phyloP scores from a whole-genome alignment of 2,797 vertebrate genomes.

The Enteromius viviparus region DNA sequence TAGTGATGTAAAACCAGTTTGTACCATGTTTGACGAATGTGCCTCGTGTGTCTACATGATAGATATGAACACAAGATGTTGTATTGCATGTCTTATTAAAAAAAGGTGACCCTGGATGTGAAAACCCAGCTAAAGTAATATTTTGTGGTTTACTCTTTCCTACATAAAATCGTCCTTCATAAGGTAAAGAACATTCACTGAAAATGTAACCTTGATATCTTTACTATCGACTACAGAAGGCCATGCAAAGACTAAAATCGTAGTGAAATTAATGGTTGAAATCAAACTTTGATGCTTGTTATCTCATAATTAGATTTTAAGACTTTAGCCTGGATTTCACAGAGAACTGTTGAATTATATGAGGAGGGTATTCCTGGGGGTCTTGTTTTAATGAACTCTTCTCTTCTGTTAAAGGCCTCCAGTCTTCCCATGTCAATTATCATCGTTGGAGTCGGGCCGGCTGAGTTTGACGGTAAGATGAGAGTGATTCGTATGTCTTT shows the following conservation, averaged over 20 bases:
- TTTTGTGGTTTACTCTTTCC: not conserved
- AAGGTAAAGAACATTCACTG: not conserved
- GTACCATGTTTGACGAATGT: not conserved
- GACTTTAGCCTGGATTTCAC: conserved; percentile 27
- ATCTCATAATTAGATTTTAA: conserved; percentile 1
- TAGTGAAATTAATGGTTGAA: not conserved
- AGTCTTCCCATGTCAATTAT: conserved; percentile 98
- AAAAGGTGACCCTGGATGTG: not conserved
- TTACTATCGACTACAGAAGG: not conserved
- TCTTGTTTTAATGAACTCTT: conserved; percentile 40
- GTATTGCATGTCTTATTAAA: not conserved
- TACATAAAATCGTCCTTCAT: not conserved
- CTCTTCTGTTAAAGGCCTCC: conserved; percentile 75
- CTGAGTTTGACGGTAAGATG: conserved; percentile 96
- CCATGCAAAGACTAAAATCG: not conserved
- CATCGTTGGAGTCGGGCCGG: conserved; percentile 97
- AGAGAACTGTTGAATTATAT: conserved; percentile 55
- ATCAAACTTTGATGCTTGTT: not conserved
- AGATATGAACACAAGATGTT: not conserved
- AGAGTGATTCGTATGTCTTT: conserved; percentile 23
- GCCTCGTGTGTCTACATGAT: not conserved
- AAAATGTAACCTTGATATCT: not conserved
- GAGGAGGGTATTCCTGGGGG: conserved; percentile 43
- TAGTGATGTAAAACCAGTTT: not conserved
- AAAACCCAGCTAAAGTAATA: not conserved